phyloP scores from a whole-genome alignment of 2,888 invertebrate genomes.

The Stratiomys singularior region DNA sequence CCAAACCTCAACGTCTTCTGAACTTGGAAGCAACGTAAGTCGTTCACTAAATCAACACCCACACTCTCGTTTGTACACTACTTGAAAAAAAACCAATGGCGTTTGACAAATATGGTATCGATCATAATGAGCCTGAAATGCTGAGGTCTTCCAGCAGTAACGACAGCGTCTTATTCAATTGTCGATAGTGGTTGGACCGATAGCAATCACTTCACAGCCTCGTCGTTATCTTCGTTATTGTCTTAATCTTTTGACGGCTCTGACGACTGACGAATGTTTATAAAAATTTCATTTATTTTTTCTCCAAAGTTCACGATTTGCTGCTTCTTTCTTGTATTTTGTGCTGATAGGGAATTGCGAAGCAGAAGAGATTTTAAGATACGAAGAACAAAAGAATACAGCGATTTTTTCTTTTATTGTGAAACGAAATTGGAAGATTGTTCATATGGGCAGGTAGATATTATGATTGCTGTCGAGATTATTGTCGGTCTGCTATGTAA shows the following conservation, averaged over 20 bases:
- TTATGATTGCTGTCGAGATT: too few species aligned
- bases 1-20: neutral
- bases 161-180: neutral
- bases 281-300: too few species aligned
- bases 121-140: conserved; percentile 14
- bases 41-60: conserved; percentile 19
- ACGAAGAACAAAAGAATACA: neutral
- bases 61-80: neutral
- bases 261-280: neutral
- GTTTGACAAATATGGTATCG: conserved; percentile 23
- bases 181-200: neutral
- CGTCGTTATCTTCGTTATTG: neutral
- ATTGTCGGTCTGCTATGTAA: too few species aligned
- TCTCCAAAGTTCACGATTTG: neutral
- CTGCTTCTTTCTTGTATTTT: neutral
- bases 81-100: neutral
- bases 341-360: neutral
- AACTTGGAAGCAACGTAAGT: neutral
- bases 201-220: neutral
- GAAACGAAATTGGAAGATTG: too few species aligned
- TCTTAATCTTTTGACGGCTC: neutral
- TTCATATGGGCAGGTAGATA: too few species aligned
- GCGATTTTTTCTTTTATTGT: neutral
- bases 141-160: neutral
- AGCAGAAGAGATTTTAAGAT: neutral